Evolutionary conservation across 2,113 vertebrate species (phyloP).

Genomic region (Motacilla alba): DNA sequence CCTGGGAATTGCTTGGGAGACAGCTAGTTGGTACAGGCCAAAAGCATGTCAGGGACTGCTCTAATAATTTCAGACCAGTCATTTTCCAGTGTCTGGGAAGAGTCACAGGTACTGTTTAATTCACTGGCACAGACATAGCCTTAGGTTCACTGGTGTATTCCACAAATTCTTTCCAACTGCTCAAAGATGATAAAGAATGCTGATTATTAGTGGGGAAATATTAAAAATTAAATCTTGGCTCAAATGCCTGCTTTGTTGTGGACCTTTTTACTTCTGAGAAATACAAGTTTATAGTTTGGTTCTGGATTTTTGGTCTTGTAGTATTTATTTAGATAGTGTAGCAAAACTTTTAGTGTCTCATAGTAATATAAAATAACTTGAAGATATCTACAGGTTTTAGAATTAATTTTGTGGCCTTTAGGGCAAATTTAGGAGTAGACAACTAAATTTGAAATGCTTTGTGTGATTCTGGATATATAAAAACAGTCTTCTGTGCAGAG

Average conservation of each 20-base stretch:
- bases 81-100: background rate
- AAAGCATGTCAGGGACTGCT: background rate
- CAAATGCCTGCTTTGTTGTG: background rate
- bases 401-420: background rate
- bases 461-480: background rate
- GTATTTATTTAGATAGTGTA: background rate
- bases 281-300: background rate
- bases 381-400: background rate
- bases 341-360: background rate
- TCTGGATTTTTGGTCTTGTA: background rate
- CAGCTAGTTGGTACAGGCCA: slow-evolving; percentile 14
- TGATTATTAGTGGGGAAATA: background rate
- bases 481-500: background rate
- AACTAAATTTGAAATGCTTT: background rate
- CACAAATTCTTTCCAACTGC: background rate
- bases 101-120: background rate
- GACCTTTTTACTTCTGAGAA: background rate
- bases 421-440: background rate
- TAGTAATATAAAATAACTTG: background rate
- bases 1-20: background rate
- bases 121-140: background rate
- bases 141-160: background rate
- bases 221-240: background rate
- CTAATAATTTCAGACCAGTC: background rate
- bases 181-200: background rate